Evolutionary conservation across 2,797 vertebrate genomes (phyloP).

Genomic region (Buphagus erythrorhynchus): DNA sequence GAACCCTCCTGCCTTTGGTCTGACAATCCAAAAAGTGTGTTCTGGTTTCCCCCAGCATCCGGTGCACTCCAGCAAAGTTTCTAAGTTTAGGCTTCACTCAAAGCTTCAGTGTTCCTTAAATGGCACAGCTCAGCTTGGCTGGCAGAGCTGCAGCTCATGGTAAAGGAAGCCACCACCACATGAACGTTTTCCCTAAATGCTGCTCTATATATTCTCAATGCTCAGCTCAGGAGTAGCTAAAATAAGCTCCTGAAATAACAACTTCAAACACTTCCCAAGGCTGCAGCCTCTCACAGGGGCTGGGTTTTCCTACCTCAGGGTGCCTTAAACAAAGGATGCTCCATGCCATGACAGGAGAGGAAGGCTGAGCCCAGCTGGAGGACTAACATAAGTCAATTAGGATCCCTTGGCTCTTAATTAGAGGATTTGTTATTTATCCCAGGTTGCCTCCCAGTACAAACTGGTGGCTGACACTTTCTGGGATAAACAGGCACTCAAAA

Average conservation of each 20-base stretch:
- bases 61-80: conserved; percentile 36
- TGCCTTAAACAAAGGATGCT: conserved; percentile 15
- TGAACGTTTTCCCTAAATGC: not conserved
- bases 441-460: not conserved
- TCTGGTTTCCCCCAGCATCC: conserved; percentile 53
- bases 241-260: conserved; percentile 33
- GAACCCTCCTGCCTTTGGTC: conserved; percentile 55
- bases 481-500: not conserved
- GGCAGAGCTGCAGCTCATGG: conserved; percentile 3
- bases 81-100: conserved; percentile 25
- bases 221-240: not conserved
- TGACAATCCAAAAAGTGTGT: conserved; percentile 43
- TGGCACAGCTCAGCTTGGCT: not conserved
- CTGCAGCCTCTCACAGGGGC: not conserved
- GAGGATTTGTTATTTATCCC: conserved; percentile 18
- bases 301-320: not conserved
- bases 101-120: not conserved
- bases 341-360: not conserved
- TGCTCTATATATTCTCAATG: conserved; percentile 9
- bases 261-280: not conserved
- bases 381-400: not conserved
- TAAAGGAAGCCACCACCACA: conserved; percentile 30
- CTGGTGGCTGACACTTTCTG: not conserved
- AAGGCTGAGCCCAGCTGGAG: not conserved
- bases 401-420: conserved; percentile 13